Conservation (phyloP, 2,888 invertebrate genomes). For the Lamproptera curius region DNA sequence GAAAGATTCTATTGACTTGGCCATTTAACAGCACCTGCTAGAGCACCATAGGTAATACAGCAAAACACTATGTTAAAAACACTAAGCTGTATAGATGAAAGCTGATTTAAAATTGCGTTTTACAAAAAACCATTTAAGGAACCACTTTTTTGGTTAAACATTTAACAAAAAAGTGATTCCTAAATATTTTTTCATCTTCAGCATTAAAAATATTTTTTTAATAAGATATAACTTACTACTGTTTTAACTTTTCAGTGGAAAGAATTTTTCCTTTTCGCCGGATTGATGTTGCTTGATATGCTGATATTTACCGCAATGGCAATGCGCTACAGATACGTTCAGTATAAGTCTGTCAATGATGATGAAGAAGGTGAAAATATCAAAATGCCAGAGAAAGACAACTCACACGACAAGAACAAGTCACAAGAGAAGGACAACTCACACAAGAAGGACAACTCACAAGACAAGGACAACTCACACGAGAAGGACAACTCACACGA, state of each 20-base stretch:
- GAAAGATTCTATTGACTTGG: too few species aligned
- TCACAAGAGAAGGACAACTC: slow-evolving; percentile 52
- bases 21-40: too few species aligned
- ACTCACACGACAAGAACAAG: slow-evolving; percentile 11
- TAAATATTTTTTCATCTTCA: too few species aligned
- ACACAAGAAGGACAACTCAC: slow-evolving; percentile 46
- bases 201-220: background rate
- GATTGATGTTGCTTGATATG: slow-evolving; percentile 90
- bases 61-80: too few species aligned
- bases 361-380: slow-evolving; percentile 52
- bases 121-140: too few species aligned
- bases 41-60: too few species aligned
- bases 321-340: slow-evolving; percentile 85
- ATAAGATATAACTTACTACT: background rate
- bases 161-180: too few species aligned
- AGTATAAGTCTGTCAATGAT: slow-evolving; percentile 52
- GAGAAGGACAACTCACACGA: slow-evolving; percentile 35
- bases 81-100: too few species aligned
- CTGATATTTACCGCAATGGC: slow-evolving; percentile 89
- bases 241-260: slow-evolving; percentile 78
- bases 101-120: too few species aligned
- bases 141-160: too few species aligned
- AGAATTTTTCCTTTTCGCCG: slow-evolving; percentile 93
- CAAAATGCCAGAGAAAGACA: slow-evolving; percentile 45
- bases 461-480: slow-evolving; percentile 54